Evolutionary conservation across 2,113 vertebrate genomes (phyloP).

Genomic region (Setophaga petechia): DNA sequence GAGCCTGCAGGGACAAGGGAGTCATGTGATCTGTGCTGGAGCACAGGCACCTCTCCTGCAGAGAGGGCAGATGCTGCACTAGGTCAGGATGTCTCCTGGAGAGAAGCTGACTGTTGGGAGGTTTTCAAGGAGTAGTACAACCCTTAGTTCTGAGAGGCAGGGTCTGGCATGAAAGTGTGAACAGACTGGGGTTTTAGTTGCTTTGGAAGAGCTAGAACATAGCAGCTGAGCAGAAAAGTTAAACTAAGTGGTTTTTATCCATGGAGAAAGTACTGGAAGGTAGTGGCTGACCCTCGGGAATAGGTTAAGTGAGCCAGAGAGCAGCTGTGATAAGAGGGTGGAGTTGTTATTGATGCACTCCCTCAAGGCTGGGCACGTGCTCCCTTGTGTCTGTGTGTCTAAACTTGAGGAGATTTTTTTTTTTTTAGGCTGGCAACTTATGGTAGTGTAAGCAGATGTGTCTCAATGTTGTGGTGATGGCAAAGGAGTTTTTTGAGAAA

Average conservation of each 20-base stretch:
- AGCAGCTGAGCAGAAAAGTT: neutral
- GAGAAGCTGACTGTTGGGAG: neutral
- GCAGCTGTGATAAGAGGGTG: neutral
- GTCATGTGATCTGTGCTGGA: neutral
- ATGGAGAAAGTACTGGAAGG: neutral
- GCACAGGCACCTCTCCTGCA: neutral
- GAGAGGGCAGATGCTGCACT: neutral
- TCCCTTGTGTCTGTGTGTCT: neutral
- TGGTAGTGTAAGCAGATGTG: neutral
- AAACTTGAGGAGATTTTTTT: neutral
- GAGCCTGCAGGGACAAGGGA: neutral
- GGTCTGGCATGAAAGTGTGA: neutral
- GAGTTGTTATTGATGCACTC: neutral
- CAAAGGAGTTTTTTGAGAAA: neutral
- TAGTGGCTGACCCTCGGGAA: neutral
- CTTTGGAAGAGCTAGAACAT: neutral
- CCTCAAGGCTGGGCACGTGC: neutral
- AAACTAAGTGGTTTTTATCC: neutral
- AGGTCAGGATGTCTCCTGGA: accelerated
- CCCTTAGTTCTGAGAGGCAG: neutral
- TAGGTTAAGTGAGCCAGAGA: neutral
- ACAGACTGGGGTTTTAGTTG: neutral
- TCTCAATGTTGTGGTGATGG: neutral
- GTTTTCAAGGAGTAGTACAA: neutral
- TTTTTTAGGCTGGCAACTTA: neutral